Evolutionary conservation across 2,797 vertebrate species (phyloP).

Genomic region (Macropus fuliginosus): DNA sequence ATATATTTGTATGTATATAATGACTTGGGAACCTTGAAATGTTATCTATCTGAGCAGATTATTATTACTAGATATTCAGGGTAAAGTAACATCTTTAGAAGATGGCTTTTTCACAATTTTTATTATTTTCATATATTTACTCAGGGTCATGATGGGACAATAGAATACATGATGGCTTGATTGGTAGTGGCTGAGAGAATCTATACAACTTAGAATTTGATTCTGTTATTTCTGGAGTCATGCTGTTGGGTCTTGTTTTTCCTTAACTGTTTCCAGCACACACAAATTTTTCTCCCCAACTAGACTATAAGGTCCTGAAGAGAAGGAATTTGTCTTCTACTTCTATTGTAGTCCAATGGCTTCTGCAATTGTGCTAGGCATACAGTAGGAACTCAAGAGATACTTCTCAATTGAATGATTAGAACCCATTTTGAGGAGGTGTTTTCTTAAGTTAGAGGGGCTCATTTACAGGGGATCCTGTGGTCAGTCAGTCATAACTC

Average conservation of each 20-base stretch:
- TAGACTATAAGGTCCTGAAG: neutral
- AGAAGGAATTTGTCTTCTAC: neutral
- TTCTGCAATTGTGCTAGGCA: neutral
- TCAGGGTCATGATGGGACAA: neutral
- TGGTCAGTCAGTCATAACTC: conserved; percentile 37
- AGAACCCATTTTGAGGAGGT: conserved; percentile 38
- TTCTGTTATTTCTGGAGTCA: neutral
- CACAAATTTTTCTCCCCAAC: neutral
- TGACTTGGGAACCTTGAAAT: conserved; percentile 22
- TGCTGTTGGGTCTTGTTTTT: neutral
- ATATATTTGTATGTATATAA: no score
- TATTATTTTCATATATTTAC: neutral
- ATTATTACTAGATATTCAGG: neutral
- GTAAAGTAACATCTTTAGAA: conserved; percentile 1
- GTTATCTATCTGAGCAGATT: neutral
- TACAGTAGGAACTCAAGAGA: neutral
- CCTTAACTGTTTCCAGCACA: neutral
- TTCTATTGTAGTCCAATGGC: neutral
- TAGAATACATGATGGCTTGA: neutral
- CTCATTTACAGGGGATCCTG: conserved; percentile 26
- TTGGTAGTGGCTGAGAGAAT: neutral
- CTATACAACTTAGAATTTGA: neutral
- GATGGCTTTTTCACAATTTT: neutral
- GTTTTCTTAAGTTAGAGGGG: conserved; percentile 46
- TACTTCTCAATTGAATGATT: conserved; percentile 35